Conservation (phyloP, 2,797 vertebrate genomes). For the Scolopax rusticola region DNA sequence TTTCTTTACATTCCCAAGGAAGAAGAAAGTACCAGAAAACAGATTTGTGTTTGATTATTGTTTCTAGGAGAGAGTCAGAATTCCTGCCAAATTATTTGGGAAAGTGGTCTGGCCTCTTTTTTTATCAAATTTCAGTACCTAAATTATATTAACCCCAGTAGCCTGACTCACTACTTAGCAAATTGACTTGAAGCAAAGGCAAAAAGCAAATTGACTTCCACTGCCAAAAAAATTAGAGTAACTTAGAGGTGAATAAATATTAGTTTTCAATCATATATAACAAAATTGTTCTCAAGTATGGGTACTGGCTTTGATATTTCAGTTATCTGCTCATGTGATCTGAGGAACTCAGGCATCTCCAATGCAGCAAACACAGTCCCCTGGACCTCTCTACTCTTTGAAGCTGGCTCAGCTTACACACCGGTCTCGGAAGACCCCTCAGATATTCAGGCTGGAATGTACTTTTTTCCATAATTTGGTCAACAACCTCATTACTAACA, state of each 20-base stretch:
- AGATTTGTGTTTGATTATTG: background rate
- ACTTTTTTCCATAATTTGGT: background rate
- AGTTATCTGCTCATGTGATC: rapidly evolving
- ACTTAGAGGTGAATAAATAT: background rate
- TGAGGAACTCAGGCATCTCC: background rate
- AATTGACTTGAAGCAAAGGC: background rate
- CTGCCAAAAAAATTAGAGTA: background rate
- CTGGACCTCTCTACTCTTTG: background rate
- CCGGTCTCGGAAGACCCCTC: background rate
- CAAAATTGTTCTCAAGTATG: background rate
- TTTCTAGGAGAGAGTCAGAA: background rate
- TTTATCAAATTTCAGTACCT: background rate
- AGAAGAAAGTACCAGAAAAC: background rate
- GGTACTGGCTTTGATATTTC: background rate
- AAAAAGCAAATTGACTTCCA: background rate
- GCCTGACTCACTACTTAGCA: background rate
- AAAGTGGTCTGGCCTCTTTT: background rate
- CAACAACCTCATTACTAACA: background rate
- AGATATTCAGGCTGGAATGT: background rate
- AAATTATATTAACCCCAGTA: background rate
- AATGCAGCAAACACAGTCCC: background rate
- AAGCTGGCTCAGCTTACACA: background rate
- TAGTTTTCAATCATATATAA: background rate
- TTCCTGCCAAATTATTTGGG: background rate
- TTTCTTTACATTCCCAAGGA: background rate